Evolutionary conservation across 2,888 invertebrate genomes (phyloP).

Genomic region (Meghimatium bilineatum): DNA sequence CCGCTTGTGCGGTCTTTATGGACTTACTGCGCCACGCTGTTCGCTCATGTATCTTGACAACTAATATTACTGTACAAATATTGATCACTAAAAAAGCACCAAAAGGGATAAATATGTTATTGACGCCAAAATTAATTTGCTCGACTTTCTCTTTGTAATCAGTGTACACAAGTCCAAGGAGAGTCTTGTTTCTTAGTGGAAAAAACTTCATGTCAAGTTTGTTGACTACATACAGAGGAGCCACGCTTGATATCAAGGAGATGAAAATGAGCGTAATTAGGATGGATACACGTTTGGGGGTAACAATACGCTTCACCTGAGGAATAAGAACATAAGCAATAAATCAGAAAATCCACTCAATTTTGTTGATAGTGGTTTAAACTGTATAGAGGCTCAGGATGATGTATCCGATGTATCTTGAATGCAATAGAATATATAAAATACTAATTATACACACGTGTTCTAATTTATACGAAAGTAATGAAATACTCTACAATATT

Average conservation of each 20-base stretch:
- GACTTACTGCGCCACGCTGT: background rate
- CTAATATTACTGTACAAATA: background rate
- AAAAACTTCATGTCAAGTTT: background rate
- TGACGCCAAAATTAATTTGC: background rate
- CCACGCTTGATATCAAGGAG: background rate
- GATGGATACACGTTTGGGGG: background rate
- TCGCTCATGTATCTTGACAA: background rate
- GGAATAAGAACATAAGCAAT: too few relatives aligned
- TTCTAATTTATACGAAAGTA: too few relatives aligned
- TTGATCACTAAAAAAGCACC: background rate
- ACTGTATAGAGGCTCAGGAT: too few relatives aligned
- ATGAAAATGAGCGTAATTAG: background rate
- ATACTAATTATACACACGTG: too few relatives aligned
- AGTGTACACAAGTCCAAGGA: background rate
- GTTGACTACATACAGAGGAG: background rate
- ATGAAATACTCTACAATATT: too few relatives aligned
- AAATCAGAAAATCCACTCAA: too few relatives aligned
- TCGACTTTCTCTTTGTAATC: background rate
- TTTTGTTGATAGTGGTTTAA: too few relatives aligned
- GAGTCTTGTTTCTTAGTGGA: background rate
- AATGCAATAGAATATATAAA: too few relatives aligned
- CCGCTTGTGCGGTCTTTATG: background rate
- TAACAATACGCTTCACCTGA: background rate
- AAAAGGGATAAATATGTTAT: background rate
- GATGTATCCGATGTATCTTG: too few relatives aligned